A percentile compares a stretch with the other conserved stretches of the same genome.
These are phyloP conservation scores for Melanchra persicariae DNA, from an alignment of 2,888 invertebrate genomes.

Conservation along the genomic window DNA sequence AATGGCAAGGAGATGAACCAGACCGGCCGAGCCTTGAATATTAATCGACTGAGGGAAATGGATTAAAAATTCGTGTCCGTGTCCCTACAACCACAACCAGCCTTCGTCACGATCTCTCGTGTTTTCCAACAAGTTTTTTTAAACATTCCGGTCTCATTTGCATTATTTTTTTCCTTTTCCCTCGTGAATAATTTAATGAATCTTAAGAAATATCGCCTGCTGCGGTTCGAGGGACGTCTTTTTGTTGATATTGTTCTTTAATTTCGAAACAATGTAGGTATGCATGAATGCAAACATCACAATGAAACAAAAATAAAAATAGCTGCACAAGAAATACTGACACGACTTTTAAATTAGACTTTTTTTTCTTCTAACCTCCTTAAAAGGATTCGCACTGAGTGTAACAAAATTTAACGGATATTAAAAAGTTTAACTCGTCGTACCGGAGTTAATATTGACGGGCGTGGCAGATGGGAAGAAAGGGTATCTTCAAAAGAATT, in stretches of 20 bases:
- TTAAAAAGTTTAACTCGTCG: slow-evolving; percentile 90
- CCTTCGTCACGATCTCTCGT: slow-evolving; percentile 83
- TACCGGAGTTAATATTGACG: slow-evolving; percentile 90
- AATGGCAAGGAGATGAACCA: slow-evolving; percentile 90
- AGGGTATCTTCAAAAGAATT: slow-evolving; percentile 90
- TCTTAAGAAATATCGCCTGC: slow-evolving; percentile 85
- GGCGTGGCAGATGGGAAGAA: slow-evolving; percentile 90
- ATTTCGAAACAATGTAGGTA: slow-evolving; percentile 38
- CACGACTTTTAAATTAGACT: slow-evolving; percentile 55
- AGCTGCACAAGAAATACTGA: slow-evolving; percentile 22
- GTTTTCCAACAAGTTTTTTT: slow-evolving; percentile 90
- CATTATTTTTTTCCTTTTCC: slow-evolving; percentile 87
- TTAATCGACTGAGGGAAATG: slow-evolving; percentile 90
- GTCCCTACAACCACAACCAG: slow-evolving; percentile 80
- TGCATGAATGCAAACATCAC: slow-evolving; percentile 20
- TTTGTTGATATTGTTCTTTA: slow-evolving; percentile 54
- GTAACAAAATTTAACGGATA: slow-evolving; percentile 91
- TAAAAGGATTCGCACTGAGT: slow-evolving; percentile 85
- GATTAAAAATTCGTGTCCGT: slow-evolving; percentile 89
- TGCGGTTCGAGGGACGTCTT: slow-evolving; percentile 66
- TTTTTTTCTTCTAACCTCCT: slow-evolving; percentile 74
- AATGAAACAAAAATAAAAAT: slow-evolving; percentile 1
- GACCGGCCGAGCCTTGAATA: slow-evolving; percentile 90
- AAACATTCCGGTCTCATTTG: slow-evolving; percentile 87
- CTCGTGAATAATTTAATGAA: slow-evolving; percentile 90